A percentile compares a stretch with the other conserved stretches of the same genome.
These are phyloP conservation scores for Belgica antarctica DNA, from an alignment of 2,888 invertebrate genomes.

Conservation along the genomic window DNA sequence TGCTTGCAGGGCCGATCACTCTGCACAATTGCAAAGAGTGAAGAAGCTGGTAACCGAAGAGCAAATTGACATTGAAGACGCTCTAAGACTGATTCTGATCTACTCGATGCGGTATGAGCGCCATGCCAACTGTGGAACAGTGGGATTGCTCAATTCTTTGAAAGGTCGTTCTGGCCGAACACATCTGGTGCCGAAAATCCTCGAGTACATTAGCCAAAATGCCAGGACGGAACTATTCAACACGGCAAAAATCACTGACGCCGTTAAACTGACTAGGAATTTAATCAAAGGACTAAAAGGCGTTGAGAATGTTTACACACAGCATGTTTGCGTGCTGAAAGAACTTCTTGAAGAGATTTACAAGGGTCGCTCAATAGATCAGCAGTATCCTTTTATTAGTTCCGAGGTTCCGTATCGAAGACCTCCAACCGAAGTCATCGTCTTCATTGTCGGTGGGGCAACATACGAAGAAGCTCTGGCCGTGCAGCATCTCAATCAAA, in stretches of 20 bases:
- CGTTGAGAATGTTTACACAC: slow-evolving; percentile 98
- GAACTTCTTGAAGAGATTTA: slow-evolving; percentile 87
- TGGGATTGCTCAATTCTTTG: slow-evolving; percentile 71
- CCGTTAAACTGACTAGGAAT: slow-evolving; percentile 68
- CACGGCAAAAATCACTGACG: slow-evolving; percentile 86
- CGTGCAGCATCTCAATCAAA: slow-evolving; percentile 77
- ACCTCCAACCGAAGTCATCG: slow-evolving; percentile 88
- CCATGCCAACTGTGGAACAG: slow-evolving; percentile 79
- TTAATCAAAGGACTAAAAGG: slow-evolving; percentile 73
- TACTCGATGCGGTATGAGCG: slow-evolving; percentile 93
- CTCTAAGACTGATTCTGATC: slow-evolving; percentile 81
- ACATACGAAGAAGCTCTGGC: slow-evolving; percentile 94
- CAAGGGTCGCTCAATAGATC: slow-evolving; percentile 85
- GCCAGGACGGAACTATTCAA: slow-evolving; percentile 83
- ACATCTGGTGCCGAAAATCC: slow-evolving; percentile 61
- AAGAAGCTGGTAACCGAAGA: slow-evolving; percentile 74
- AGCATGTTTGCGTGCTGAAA: slow-evolving; percentile 89
- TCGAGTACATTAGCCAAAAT: slow-evolving; percentile 84
- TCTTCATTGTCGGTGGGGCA: slow-evolving; percentile 93
- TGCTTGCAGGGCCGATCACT: slow-evolving; percentile 82
- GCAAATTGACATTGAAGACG: slow-evolving; percentile 72
- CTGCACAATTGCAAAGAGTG: slow-evolving; percentile 72
- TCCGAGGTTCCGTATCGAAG: slow-evolving; percentile 59
- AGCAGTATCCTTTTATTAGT: slow-evolving; percentile 79
- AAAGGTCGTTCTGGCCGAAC: slow-evolving; percentile 71